phyloP scores from a whole-genome alignment of 2,113 vertebrate species.

The Jacana jacana region DNA sequence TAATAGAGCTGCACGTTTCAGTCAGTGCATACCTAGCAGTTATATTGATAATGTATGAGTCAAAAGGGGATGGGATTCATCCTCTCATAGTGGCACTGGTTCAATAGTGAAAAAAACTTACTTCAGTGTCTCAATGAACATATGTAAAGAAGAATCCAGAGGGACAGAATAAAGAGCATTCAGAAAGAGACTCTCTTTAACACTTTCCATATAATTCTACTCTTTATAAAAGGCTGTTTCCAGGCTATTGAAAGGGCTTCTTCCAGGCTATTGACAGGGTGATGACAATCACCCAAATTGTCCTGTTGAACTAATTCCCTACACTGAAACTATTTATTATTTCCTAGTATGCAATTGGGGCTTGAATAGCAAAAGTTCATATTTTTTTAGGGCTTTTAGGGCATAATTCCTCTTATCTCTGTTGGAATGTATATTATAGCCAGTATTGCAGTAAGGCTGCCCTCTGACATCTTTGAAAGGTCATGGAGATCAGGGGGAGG shows the following conservation, averaged over 20 bases:
- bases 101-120: constrained; percentile 52
- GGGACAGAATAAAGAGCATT: constrained; percentile 51
- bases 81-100: constrained; percentile 25
- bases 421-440: background rate
- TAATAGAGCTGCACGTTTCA: constrained; percentile 1
- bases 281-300: constrained; percentile 30
- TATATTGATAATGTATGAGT: constrained; percentile 31
- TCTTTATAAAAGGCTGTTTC: constrained; percentile 56
- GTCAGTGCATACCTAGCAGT: constrained; percentile 27
- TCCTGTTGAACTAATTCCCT: constrained; percentile 48
- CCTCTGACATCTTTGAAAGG: background rate
- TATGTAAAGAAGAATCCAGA: constrained; percentile 37
- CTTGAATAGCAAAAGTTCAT: background rate
- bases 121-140: constrained; percentile 30
- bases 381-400: constrained; percentile 32
- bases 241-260: constrained; percentile 45
- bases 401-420: background rate
- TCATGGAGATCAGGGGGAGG: background rate
- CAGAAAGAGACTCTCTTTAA: constrained; percentile 45
- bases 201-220: constrained; percentile 52
- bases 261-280: constrained; percentile 48
- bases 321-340: constrained; percentile 46
- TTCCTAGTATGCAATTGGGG: background rate
- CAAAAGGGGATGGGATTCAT: constrained; percentile 51
- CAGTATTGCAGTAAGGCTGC: background rate